These are phyloP conservation scores for Amazonetta brasiliensis DNA, from an alignment of 2,797 vertebrate genomes.

Conservation along the genomic window DNA sequence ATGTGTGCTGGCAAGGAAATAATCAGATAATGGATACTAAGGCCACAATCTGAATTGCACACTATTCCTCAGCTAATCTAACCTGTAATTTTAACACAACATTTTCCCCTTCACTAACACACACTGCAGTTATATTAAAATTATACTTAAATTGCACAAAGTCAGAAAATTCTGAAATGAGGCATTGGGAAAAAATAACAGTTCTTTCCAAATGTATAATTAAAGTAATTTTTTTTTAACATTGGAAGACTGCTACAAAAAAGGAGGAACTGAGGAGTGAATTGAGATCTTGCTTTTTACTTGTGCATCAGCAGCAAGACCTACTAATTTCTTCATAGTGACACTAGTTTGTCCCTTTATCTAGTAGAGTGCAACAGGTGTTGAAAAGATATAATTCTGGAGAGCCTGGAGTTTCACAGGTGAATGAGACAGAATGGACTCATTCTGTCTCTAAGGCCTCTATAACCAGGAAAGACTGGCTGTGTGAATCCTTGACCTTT, in stretches of 20 bases:
- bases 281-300: neutral
- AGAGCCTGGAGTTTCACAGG: neutral
- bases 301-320: neutral
- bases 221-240: neutral
- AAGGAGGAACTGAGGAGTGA: neutral
- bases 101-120: constrained; percentile 18
- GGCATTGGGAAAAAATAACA: neutral
- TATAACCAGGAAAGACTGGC: neutral
- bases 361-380: neutral
- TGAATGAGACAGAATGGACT: neutral
- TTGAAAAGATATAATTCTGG: neutral
- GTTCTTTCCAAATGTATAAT: neutral
- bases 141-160: constrained; percentile 12
- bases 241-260: neutral
- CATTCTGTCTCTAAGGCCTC: accelerated
- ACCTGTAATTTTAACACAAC: constrained; percentile 34
- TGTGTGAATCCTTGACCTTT: neutral
- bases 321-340: neutral
- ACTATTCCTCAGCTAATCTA: constrained; percentile 17
- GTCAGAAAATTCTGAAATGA: constrained; percentile 32
- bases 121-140: constrained; percentile 9
- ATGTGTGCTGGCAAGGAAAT: constrained; percentile 40
- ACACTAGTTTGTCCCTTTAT: neutral
- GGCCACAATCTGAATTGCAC: neutral
- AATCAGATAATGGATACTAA: constrained; percentile 49